Conservation (phyloP, 2,113 vertebrate species). For the Zootoca vivipara region DNA sequence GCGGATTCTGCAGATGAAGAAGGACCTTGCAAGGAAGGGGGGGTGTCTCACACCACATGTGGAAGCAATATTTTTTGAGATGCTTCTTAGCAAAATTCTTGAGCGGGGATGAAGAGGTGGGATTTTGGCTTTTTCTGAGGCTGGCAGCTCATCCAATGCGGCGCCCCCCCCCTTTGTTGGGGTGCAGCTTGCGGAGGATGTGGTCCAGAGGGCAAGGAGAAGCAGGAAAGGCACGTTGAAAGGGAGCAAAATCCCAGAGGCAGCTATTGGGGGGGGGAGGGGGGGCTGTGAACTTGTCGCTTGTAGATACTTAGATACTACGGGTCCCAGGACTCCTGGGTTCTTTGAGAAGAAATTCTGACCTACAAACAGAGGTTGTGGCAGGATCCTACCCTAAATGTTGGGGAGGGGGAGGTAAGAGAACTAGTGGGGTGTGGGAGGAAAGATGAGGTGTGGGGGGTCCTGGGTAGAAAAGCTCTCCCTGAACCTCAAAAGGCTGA, state of each 20-base stretch:
- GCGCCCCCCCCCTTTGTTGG: too few relatives aligned
- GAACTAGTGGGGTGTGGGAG: too few relatives aligned
- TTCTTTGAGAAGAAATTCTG: neutral
- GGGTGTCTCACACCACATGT: neutral
- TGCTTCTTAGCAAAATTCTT: neutral
- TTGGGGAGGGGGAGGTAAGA: too few relatives aligned
- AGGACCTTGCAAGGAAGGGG: neutral
- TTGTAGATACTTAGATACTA: accelerated
- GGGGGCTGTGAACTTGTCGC: neutral
- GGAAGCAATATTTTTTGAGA: neutral
- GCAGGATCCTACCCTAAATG: neutral
- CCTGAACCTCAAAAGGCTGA: too few relatives aligned
- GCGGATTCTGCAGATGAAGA: neutral
- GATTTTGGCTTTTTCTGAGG: neutral
- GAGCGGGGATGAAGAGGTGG: neutral
- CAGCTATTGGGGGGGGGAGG: neutral
- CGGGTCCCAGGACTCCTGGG: neutral
- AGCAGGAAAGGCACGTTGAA: too few relatives aligned
- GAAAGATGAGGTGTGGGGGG: too few relatives aligned
- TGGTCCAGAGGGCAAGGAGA: neutral
- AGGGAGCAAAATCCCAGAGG: neutral
- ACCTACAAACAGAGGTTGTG: too few relatives aligned
- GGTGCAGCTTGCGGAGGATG: neutral
- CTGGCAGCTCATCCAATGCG: neutral
- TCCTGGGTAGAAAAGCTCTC: too few relatives aligned